These are phyloP conservation scores for Lymantria monacha DNA, from an alignment of 2,888 invertebrate genomes.

Conservation along the genomic window DNA sequence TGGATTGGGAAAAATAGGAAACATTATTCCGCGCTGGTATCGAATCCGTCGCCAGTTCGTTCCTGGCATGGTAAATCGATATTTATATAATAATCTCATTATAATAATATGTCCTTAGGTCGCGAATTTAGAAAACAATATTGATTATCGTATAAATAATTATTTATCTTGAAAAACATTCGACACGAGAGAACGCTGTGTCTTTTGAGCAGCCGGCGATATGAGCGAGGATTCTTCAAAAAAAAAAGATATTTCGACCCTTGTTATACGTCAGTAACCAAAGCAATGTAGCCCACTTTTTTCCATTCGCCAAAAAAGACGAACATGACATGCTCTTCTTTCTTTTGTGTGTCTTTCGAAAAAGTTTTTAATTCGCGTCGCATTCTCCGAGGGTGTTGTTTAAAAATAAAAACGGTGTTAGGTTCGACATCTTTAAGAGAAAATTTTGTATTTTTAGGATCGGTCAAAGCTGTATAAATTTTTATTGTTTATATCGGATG, in stretches of 20 bases:
- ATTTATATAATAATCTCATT: too few species aligned
- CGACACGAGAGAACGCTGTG: too few species aligned
- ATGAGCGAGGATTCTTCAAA: not conserved
- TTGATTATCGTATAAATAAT: too few species aligned
- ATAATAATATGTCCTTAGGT: too few species aligned
- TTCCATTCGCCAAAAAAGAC: not conserved
- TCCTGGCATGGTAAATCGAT: too few species aligned
- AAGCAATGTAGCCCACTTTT: conserved; percentile 9
- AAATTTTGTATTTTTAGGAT: conserved; percentile 16
- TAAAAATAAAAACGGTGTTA: conserved; percentile 14
- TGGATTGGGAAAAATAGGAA: too few species aligned
- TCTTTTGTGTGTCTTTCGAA: not conserved
- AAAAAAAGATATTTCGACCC: conserved; percentile 4
- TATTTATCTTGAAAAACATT: too few species aligned
- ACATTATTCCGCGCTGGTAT: too few species aligned
- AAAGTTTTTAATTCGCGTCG: conserved; percentile 17
- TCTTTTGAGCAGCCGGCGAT: too few species aligned
- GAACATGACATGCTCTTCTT: not conserved
- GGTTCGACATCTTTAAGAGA: conserved; percentile 7
- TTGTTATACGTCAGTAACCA: conserved; percentile 16
- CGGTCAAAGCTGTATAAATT: not conserved
- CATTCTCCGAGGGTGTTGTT: conserved; percentile 18
- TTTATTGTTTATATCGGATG: not conserved
- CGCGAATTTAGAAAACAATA: too few species aligned
- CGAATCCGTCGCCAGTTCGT: too few species aligned